Evolutionary conservation across 1,140 invertebrate species (phyloP).

Genomic region (Atta cephalotes): DNA sequence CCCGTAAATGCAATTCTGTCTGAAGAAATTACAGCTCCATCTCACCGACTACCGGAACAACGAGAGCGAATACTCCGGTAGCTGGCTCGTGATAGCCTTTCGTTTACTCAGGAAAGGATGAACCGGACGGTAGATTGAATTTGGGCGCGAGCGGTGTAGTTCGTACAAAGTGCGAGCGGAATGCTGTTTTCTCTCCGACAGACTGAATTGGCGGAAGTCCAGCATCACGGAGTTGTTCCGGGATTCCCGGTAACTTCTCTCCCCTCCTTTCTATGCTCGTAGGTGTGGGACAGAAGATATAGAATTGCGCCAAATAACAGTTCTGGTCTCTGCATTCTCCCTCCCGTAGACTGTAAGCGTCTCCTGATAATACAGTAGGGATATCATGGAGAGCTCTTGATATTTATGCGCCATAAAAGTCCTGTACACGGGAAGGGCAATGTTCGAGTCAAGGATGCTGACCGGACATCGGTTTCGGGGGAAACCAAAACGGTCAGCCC

Average conservation of each 20-base stretch:
- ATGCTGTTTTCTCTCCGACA: conserved; percentile 39
- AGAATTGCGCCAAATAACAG: conserved; percentile 79
- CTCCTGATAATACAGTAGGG: conserved; percentile 84
- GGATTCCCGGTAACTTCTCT: neutral
- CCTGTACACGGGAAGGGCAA: conserved; percentile 79
- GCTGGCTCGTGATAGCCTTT: conserved; percentile 39
- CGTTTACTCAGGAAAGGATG: conserved; percentile 49
- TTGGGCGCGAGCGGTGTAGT: conserved; percentile 47
- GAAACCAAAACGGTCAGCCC: conserved; percentile 75
- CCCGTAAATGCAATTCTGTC: conserved; percentile 49
- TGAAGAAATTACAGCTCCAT: conserved; percentile 62
- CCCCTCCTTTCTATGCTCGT: neutral
- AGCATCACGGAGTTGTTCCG: conserved; percentile 66
- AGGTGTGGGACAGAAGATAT: conserved; percentile 74
- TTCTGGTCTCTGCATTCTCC: conserved; percentile 37
- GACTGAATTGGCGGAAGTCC: conserved; percentile 76
- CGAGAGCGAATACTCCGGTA: conserved; percentile 15
- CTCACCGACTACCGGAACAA: conserved; percentile 45
- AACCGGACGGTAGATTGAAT: conserved; percentile 71
- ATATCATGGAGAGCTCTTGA: conserved; percentile 84
- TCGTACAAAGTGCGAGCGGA: conserved; percentile 29
- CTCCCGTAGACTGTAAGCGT: conserved; percentile 74
- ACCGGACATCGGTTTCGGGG: conserved; percentile 83
- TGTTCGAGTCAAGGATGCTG: conserved; percentile 81
- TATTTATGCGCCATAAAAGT: conserved; percentile 86